Evolutionary conservation across 2,113 vertebrate genomes (phyloP).

Genomic region (Festucalex cinctus): DNA sequence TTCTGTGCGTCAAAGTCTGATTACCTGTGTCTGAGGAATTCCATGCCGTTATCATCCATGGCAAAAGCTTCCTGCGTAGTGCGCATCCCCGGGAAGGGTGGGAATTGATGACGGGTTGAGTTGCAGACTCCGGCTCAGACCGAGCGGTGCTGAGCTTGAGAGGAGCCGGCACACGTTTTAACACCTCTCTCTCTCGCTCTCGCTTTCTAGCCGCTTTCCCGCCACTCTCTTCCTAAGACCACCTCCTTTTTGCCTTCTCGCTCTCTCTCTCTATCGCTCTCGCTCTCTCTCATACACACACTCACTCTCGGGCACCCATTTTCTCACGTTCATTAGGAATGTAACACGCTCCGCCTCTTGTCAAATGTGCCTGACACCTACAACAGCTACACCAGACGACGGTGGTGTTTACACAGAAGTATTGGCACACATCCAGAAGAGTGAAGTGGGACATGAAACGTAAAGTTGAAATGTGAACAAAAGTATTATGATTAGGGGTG

Average conservation of each 20-base stretch:
- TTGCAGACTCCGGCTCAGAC: conserved; percentile 53
- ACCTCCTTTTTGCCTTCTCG: conserved; percentile 15
- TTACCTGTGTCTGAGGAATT: conserved; percentile 61
- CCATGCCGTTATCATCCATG: conserved; percentile 63
- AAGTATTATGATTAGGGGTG: too few relatives aligned
- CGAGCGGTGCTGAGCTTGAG: conserved; percentile 41
- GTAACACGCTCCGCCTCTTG: conserved; percentile 4
- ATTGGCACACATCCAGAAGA: neutral
- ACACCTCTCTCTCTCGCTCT: conserved; percentile 28
- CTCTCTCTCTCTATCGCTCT: conserved; percentile 8
- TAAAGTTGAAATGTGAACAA: neutral
- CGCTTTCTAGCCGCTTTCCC: conserved; percentile 6
- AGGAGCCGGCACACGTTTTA: conserved; percentile 62
- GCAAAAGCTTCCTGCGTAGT: neutral
- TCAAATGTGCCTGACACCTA: neutral
- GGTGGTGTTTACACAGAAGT: neutral
- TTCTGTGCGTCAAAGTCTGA: conserved; percentile 46
- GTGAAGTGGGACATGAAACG: neutral
- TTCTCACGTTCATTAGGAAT: conserved; percentile 6
- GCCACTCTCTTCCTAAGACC: neutral
- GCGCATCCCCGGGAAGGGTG: neutral
- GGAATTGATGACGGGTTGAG: conserved; percentile 18
- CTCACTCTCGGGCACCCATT: conserved; percentile 7
- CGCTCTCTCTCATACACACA: neutral
- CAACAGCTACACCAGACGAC: neutral